Percentiles rank a stretch among this genome's conserved stretches.
These are phyloP conservation scores for Andrena minutula DNA, from an alignment of 2,888 invertebrate genomes.

Conservation along the genomic window DNA sequence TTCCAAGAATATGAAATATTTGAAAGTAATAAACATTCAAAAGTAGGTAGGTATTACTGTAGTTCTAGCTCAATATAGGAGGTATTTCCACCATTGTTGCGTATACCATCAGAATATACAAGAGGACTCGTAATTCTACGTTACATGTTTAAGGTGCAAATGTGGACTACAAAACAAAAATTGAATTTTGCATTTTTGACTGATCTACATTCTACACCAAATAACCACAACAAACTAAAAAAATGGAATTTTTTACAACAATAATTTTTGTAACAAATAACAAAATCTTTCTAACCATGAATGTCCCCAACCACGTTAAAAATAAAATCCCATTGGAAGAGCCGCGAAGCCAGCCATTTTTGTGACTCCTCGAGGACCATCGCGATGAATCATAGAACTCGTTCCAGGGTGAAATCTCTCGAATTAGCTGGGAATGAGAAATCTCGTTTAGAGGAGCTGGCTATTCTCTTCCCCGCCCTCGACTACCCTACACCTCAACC, in stretches of 20 bases:
- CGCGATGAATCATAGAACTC: constrained; percentile 59
- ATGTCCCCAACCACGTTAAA: not conserved
- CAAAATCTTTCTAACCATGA: too few species aligned
- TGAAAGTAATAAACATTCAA: not conserved
- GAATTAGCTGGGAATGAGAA: constrained; percentile 62
- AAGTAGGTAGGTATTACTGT: not conserved
- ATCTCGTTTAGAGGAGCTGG: constrained; percentile 56
- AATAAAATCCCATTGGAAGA: not conserved
- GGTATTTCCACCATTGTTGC: too few species aligned
- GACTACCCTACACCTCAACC: not conserved
- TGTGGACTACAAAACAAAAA: too few species aligned
- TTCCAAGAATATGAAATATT: not conserved
- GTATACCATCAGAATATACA: too few species aligned
- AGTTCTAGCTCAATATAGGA: too few species aligned
- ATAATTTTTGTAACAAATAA: too few species aligned
- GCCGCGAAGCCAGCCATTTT: constrained; percentile 22
- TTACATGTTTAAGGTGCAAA: too few species aligned
- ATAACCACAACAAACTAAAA: too few species aligned
- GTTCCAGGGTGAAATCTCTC: constrained; percentile 50
- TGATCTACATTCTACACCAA: too few species aligned
- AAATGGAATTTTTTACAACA: too few species aligned
- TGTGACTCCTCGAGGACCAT: constrained; percentile 29
- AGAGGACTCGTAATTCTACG: too few species aligned
- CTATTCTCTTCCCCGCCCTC: constrained; percentile 12
- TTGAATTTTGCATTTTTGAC: too few species aligned